phyloP scores from a whole-genome alignment of 2,888 invertebrate genomes.

The Sinohyriopsis cumingii region DNA sequence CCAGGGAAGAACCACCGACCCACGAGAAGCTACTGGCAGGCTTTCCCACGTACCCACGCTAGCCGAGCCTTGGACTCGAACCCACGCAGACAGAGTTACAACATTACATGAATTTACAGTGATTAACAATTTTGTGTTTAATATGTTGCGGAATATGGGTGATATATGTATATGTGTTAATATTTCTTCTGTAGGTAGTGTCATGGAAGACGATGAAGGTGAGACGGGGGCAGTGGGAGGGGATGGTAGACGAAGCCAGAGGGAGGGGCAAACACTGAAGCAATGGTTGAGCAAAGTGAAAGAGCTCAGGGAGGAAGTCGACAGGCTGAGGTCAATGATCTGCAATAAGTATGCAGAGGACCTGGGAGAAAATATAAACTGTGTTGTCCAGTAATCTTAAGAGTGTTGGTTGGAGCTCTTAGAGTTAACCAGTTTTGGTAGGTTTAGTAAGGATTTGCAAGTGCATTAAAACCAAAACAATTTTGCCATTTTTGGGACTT shows the following conservation, averaged over 20 bases:
- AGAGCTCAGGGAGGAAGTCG: constrained; percentile 59
- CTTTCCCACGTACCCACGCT: no score
- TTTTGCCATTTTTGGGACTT: no score
- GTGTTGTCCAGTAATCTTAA: constrained; percentile 58
- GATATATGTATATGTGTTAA: neutral
- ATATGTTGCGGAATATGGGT: no score
- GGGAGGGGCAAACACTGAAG: constrained; percentile 49
- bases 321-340: constrained; percentile 61
- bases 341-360: constrained; percentile 67
- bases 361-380: constrained; percentile 65
- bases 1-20: no score
- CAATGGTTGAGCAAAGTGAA: constrained; percentile 56
- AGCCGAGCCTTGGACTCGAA: no score
- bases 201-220: constrained; percentile 23
- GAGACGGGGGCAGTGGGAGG: constrained; percentile 17
- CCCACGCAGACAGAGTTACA: no score
- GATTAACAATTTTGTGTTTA: no score
- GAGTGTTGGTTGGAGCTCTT: neutral
- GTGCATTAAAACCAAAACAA: no score
- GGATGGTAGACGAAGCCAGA: constrained; percentile 14
- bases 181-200: constrained; percentile 10
- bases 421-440: no score
- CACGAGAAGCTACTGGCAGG: no score
- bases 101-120: no score
- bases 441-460: no score